phyloP scores from a whole-genome alignment of 2,113 vertebrate species.

The Muntiacus reevesi region DNA sequence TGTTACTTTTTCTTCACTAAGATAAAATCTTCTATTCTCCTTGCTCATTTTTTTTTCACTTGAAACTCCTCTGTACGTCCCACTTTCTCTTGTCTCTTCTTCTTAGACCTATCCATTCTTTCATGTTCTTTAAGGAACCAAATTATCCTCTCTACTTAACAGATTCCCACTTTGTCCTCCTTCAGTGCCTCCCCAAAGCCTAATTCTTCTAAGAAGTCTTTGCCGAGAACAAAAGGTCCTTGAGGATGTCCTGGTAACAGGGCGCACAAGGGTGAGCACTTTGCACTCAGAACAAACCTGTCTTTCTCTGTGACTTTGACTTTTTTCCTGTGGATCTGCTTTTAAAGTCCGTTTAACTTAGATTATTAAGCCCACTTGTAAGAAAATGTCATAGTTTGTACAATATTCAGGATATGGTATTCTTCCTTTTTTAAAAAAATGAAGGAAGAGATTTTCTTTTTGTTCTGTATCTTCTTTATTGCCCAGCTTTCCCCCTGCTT shows the following conservation, averaged over 20 bases:
- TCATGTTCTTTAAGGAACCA: slow-evolving; percentile 31
- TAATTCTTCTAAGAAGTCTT: slow-evolving; percentile 62
- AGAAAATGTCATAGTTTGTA: slow-evolving; percentile 31
- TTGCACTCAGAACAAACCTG: slow-evolving; percentile 38
- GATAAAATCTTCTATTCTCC: neutral
- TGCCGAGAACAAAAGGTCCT: slow-evolving; percentile 62
- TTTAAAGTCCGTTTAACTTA: slow-evolving; percentile 37
- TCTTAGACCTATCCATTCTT: slow-evolving; percentile 11
- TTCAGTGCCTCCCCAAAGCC: slow-evolving; percentile 49
- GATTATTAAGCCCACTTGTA: slow-evolving; percentile 25
- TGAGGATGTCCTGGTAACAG: slow-evolving; percentile 56
- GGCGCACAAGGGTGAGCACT: neutral
- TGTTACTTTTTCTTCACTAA: neutral
- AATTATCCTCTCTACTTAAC: slow-evolving; percentile 52
- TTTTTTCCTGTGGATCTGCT: slow-evolving; percentile 47
- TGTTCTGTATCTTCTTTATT: neutral
- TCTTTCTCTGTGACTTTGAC: slow-evolving; percentile 48
- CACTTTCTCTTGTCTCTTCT: neutral
- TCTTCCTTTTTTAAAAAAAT: slow-evolving; percentile 38
- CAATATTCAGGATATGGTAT: neutral
- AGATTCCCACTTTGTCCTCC: slow-evolving; percentile 59
- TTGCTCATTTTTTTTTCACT: slow-evolving; percentile 27
- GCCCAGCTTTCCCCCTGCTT: neutral
- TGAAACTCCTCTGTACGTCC: neutral
- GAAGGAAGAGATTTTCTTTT: slow-evolving; percentile 11